Conservation (phyloP, 2,888 invertebrate genomes). For the Venustoraphidia nigricollis region DNA sequence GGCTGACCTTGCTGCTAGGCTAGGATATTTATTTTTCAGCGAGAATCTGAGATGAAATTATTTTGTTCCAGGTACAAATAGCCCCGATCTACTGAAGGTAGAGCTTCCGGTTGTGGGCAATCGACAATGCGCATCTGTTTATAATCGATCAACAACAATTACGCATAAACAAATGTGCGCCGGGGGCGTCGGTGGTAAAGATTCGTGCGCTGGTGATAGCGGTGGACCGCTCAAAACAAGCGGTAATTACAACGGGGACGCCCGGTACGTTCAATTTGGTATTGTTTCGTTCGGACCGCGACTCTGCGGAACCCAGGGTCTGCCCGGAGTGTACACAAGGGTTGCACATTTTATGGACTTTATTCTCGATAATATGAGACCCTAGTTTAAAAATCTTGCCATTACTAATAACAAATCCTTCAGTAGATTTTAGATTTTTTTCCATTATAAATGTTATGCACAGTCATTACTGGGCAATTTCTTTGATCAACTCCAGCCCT, state of each 20-base stretch:
- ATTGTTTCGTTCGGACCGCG: slow-evolving; percentile 34
- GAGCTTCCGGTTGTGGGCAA: slow-evolving; percentile 23
- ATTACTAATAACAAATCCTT: too few relatives aligned
- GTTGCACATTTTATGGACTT: slow-evolving; percentile 46
- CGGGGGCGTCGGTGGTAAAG: slow-evolving; percentile 38
- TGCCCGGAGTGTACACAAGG: slow-evolving; percentile 56
- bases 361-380: slow-evolving; percentile 38
- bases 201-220: slow-evolving; percentile 51
- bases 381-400: slow-evolving; percentile 14
- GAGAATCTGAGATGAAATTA: not conserved
- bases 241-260: slow-evolving; percentile 21
- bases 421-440: too few relatives aligned
- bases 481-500: too few relatives aligned
- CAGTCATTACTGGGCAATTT: too few relatives aligned
- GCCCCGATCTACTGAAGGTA: slow-evolving; percentile 27
- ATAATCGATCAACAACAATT: slow-evolving; percentile 15
- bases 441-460: too few relatives aligned
- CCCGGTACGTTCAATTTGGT: slow-evolving; percentile 39
- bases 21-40: too few relatives aligned
- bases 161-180: slow-evolving; percentile 39
- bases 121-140: slow-evolving; percentile 20
- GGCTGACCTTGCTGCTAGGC: too few relatives aligned
- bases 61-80: slow-evolving; percentile 14
- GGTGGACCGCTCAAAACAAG: slow-evolving; percentile 46
- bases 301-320: slow-evolving; percentile 31